Base-by-base conservation (phyloP, 2,797 vertebrate species). In the Syndactyla subalaris region DNA sequence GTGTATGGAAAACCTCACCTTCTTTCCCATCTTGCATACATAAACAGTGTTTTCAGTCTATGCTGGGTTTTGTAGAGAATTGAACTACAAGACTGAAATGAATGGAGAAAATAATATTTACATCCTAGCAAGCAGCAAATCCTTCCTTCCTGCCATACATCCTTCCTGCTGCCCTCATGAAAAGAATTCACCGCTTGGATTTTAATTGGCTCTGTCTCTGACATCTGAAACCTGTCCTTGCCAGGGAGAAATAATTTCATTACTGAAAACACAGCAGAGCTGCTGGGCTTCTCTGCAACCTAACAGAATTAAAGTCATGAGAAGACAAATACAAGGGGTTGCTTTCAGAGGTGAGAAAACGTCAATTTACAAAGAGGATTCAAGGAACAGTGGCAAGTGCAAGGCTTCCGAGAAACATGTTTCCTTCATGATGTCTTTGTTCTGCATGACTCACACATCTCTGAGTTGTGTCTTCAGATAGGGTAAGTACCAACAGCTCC, bases 211-310 rank as follows among this genome's bases (percentile, higher is more conserved):
- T 95, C 91, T 78, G 51, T 89, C 93, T 93, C 81, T 92, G 93
- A 97, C 94, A 96, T 96, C 89, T 95, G 92, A 97, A 97, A 95
- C 91, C 86, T 95, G 82, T 93, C 89, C 75, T 95, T 92, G 94
- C 91, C 81, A 90, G 92, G 29, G 71, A 95, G 77, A 85, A 91
- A 72, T 97, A 97, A 97, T 95, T 97, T 95, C 74, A 96, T 97
- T 97, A 97, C 71, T 79, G 93, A 93, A 93, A 97, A 83, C 65
- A 89, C 80, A 97, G 89, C 91, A 94, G 96, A 97, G 94, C 94
- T 96, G 86, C 95, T 85, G 88, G 92, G 89, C 75, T 96, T 94
- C 88, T 96, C 94, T 86, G 73, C 83, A 92, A 79, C 71, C 19
- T 95, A 96, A 97, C 78, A 79, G 84, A 95, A 94, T 97, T 97